These are phyloP conservation scores for Lochmaea crataegi DNA, from an alignment of 2,888 invertebrate genomes.

Conservation along the genomic window DNA sequence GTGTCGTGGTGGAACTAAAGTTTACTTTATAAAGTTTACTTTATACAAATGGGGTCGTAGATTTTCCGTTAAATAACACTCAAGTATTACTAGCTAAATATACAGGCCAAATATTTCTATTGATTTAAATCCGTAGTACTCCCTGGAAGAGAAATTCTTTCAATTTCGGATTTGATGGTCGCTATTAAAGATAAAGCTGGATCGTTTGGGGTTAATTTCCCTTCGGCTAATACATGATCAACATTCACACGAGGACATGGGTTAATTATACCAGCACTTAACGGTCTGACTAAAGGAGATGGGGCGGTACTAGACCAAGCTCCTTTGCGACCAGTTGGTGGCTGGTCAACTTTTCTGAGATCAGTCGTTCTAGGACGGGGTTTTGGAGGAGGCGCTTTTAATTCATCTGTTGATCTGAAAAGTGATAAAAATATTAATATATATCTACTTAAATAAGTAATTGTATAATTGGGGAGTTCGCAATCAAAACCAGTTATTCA, in stretches of 20 bases:
- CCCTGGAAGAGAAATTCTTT: constrained; percentile 63
- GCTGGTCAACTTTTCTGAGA: constrained; percentile 55
- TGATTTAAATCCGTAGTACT: constrained; percentile 59
- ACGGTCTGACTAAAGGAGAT: constrained; percentile 69
- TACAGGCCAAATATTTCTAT: constrained; percentile 13
- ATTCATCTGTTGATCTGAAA: constrained; percentile 50
- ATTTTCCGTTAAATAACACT: too few species aligned
- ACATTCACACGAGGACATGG: constrained; percentile 66
- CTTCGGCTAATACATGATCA: constrained; percentile 70
- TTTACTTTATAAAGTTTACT: too few species aligned
- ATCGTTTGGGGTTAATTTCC: constrained; percentile 72
- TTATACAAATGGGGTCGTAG: too few species aligned
- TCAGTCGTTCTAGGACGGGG: constrained; percentile 62
- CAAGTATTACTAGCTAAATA: too few species aligned
- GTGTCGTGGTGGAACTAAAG: too few species aligned
- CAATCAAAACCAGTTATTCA: too few species aligned
- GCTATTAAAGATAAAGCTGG: constrained; percentile 86
- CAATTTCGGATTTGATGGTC: constrained; percentile 81
- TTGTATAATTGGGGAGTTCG: too few species aligned
- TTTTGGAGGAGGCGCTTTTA: constrained; percentile 47
- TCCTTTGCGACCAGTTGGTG: constrained; percentile 62
- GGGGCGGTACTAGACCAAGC: constrained; percentile 69
- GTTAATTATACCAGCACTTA: constrained; percentile 75
- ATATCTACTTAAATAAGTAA: too few species aligned
- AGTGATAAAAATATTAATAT: not conserved